These are phyloP conservation scores for Thunnus albacares DNA, from an alignment of 2,797 vertebrate genomes.

Conservation along the genomic window DNA sequence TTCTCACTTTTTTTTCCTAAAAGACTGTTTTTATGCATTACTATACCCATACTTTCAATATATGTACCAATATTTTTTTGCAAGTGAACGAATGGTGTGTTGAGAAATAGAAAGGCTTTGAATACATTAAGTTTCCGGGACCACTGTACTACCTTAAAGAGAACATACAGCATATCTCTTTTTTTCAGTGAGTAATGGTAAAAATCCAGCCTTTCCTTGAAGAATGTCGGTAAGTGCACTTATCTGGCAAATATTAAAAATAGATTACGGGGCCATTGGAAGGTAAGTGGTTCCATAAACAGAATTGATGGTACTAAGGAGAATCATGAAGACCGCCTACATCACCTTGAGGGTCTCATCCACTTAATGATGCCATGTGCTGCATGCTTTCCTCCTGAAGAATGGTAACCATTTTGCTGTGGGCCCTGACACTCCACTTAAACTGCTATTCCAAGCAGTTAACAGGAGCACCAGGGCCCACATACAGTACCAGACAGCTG, in stretches of 20 bases:
- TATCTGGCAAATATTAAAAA: constrained; percentile 86
- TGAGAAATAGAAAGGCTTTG: constrained; percentile 1
- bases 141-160: constrained; percentile 17
- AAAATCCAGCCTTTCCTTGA: constrained; percentile 65
- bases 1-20: too few species aligned
- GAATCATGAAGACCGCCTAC: constrained; percentile 74
- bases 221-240: constrained; percentile 78
- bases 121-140: constrained; percentile 13
- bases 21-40: too few species aligned
- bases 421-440: constrained; percentile 79
- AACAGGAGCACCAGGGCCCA: constrained; percentile 59
- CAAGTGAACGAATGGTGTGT: neutral
- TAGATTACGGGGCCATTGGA: constrained; percentile 81
- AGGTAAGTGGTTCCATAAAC: constrained; percentile 84
- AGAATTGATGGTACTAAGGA: constrained; percentile 80
- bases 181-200: constrained; percentile 47
- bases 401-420: constrained; percentile 78
- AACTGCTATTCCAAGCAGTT: constrained; percentile 79
- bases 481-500: constrained; percentile 52
- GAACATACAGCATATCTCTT: neutral
- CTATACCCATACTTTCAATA: neutral
- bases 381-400: constrained; percentile 72
- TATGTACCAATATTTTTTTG: neutral
- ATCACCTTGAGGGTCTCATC: constrained; percentile 83
- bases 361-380: constrained; percentile 81